Evolutionary conservation across 1,140 invertebrate species (phyloP).

Genomic region (Caenorhabditis inopinata): DNA sequence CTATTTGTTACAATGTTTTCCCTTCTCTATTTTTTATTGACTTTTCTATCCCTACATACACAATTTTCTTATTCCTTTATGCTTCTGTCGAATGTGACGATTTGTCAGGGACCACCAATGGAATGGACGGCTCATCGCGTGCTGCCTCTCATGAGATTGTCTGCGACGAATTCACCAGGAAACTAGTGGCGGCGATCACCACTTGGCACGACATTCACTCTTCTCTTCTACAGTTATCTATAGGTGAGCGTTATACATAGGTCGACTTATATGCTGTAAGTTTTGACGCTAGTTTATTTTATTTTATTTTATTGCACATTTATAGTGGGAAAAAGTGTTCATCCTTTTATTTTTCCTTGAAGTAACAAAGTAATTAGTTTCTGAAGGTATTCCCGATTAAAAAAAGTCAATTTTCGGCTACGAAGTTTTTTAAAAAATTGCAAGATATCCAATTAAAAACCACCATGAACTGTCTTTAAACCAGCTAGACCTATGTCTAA

Average conservation of each 20-base stretch:
- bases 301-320: too few relatives aligned
- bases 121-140: constrained; percentile 3
- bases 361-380: too few relatives aligned
- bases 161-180: constrained; percentile 36
- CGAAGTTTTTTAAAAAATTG: too few relatives aligned
- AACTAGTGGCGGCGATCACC: constrained; percentile 64
- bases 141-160: neutral
- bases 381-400: too few relatives aligned
- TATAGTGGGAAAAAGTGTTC: too few relatives aligned
- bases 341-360: too few relatives aligned
- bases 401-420: too few relatives aligned
- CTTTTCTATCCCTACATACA: neutral
- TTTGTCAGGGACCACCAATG: constrained; percentile 10
- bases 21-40: neutral
- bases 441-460: too few relatives aligned
- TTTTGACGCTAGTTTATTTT: too few relatives aligned
- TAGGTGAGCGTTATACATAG: constrained; percentile 46
- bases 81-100: neutral
- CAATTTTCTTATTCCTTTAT: neutral
- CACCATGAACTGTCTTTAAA: too few relatives aligned
- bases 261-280: too few relatives aligned
- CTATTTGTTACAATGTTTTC: neutral
- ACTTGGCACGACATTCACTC: constrained; percentile 63
- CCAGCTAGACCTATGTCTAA: too few relatives aligned
- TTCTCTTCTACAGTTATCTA: constrained; percentile 57